phyloP scores from a whole-genome alignment of 1,140 invertebrate species.

The Octopus sinensis region DNA sequence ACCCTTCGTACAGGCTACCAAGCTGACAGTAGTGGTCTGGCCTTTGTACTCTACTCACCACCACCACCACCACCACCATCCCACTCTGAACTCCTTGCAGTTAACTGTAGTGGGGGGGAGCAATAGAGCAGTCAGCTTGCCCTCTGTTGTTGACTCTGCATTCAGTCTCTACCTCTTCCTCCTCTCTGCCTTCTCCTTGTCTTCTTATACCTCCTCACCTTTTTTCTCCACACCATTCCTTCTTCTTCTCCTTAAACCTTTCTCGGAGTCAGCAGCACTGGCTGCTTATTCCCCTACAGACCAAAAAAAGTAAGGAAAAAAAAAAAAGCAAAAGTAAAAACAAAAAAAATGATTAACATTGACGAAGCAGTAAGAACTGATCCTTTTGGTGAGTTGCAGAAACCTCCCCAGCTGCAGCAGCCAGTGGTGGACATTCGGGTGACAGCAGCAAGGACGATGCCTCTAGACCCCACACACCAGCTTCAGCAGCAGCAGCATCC shows the following conservation, averaged over 20 bases:
- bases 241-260: too few species aligned
- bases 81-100: neutral
- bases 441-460: slow-evolving; percentile 3
- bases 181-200: neutral
- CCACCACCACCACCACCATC: neutral
- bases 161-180: neutral
- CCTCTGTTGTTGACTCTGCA: slow-evolving; percentile 4
- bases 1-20: slow-evolving; percentile 16
- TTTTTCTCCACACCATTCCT: neutral
- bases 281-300: neutral
- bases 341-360: neutral
- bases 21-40: slow-evolving; percentile 20
- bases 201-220: neutral
- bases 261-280: neutral
- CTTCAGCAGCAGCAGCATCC: neutral
- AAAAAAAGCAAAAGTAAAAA: too few species aligned
- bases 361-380: neutral
- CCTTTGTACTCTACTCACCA: neutral
- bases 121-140: slow-evolving; percentile 1
- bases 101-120: neutral
- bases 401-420: neutral
- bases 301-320: neutral
- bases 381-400: slow-evolving; percentile 10
- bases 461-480: neutral
- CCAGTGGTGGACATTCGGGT: neutral